These are phyloP conservation scores for Xanthia togata DNA, from an alignment of 2,888 invertebrate genomes.

Conservation along the genomic window DNA sequence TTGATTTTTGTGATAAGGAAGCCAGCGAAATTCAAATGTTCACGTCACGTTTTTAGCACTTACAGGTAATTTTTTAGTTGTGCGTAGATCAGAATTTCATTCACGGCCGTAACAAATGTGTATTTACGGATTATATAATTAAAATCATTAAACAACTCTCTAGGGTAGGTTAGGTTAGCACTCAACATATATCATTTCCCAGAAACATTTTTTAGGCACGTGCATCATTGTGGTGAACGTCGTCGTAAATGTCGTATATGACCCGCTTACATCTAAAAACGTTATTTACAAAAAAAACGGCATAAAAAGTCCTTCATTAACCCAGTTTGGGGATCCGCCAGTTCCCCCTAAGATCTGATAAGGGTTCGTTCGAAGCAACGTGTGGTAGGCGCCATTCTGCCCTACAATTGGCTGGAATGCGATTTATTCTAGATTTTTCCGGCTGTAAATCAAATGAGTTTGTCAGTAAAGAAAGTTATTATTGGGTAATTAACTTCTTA, in stretches of 20 bases:
- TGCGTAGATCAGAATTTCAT: background rate
- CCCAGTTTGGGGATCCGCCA: slow-evolving; percentile 83
- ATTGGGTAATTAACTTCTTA: background rate
- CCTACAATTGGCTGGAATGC: slow-evolving; percentile 57
- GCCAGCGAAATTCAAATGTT: background rate
- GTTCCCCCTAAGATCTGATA: slow-evolving; percentile 85
- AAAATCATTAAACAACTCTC: background rate
- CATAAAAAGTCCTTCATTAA: slow-evolving; percentile 84
- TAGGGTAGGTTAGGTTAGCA: background rate
- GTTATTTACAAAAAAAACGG: slow-evolving; percentile 63
- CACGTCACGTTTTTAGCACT: background rate
- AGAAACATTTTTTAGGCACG: background rate
- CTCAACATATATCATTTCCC: background rate
- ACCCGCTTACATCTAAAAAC: slow-evolving; percentile 55
- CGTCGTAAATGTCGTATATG: slow-evolving; percentile 14
- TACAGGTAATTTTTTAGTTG: background rate
- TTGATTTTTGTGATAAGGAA: too few relatives aligned
- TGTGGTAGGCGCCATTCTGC: slow-evolving; percentile 52
- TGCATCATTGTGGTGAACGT: background rate
- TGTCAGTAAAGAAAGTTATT: slow-evolving; percentile 14
- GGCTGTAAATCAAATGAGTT: slow-evolving; percentile 36
- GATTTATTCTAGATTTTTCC: slow-evolving; percentile 52
- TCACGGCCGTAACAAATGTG: too few relatives aligned
- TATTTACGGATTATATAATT: too few relatives aligned
- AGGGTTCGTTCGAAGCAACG: slow-evolving; percentile 73